Conservation (phyloP, 1,140 invertebrate species). For the Dreissena rostriformis region DNA sequence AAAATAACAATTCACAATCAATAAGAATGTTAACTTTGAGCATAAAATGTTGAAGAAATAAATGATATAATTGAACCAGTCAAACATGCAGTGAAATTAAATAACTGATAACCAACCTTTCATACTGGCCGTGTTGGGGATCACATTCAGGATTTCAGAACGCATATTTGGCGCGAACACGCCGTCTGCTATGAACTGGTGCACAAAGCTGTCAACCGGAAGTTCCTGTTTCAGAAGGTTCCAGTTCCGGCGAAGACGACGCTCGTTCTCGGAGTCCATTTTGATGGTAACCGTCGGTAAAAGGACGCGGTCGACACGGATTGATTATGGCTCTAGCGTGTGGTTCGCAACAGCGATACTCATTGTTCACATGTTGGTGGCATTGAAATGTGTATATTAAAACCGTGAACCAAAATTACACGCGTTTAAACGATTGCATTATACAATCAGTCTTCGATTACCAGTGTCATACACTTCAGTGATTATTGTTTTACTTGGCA, state of each 20-base stretch:
- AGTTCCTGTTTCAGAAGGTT: slow-evolving; percentile 49
- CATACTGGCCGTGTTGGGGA: slow-evolving; percentile 45
- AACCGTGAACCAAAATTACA: no score
- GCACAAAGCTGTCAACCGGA: slow-evolving; percentile 32
- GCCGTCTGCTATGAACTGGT: slow-evolving; percentile 40
- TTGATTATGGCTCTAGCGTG: no score
- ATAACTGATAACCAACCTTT: slow-evolving; percentile 8
- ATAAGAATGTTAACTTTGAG: not conserved
- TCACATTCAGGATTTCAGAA: slow-evolving; percentile 39
- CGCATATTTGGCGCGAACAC: slow-evolving; percentile 34
- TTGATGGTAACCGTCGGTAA: not conserved
- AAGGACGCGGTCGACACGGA: not conserved
- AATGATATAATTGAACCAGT: not conserved
- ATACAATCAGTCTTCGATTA: no score
- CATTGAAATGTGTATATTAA: no score
- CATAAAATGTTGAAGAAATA: not conserved
- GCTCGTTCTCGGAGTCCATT: slow-evolving; percentile 39
- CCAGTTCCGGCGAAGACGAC: slow-evolving; percentile 48
- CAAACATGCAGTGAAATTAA: not conserved
- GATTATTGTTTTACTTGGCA: no score
- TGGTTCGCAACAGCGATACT: no score
- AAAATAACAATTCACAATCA: not conserved
- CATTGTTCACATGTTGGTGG: no score
- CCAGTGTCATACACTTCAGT: no score
- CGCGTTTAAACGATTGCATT: no score